Evolutionary conservation across 2,113 vertebrate genomes (phyloP), one percentile per base, ranked within the genome.

Genomic region (Mormyrus iriodes): DNA sequence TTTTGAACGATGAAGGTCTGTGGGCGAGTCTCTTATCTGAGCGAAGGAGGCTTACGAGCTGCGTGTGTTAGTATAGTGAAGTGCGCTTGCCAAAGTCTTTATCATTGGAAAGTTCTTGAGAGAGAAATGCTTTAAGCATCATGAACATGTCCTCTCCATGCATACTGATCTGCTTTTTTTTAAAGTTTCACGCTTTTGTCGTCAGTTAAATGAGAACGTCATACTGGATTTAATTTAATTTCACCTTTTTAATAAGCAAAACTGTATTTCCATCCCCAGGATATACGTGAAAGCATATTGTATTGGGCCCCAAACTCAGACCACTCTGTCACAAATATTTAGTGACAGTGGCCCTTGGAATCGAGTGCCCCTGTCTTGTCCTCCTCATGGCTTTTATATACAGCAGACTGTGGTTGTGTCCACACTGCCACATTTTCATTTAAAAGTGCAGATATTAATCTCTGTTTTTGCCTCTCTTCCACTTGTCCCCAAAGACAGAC

Each of bases 21-120:
- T 48, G 39, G 44, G 53, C 61, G 58, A 65, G 42, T 55, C 44
- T 88, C 46, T 76, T 88, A 76, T 73, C 42, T 88, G 87, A 27
- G 46, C 24, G 46, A 24, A 24, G 76, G 7, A 17, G 42, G 76
- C 42, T 82, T 44, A 82, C 42, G n/a, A 69, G 61, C n/a, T 12
- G 61, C n/a, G 3, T 69, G 61, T 31, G 27, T 61, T 61, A 31
- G 61, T 31, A 13, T 7, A 31, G n/a, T 3, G 44, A 46, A n/a
- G 46, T 49, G 46, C 21, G 8, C 49, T 85, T 85, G 82, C 21
- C 73, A 76, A 19, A 39, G 31, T 39, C 73, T 76, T 48, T 46
- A 46, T 85, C 19, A 85, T 49, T 85, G 44, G 82, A 85, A n/a
- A n/a, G 42, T 85, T 49, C 46, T 27, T 7, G 17, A 49, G 82